Percentiles rank a stretch among this genome's conserved stretches.
Conservation (phyloP, 1,140 invertebrate genomes). For the Sipha flava region DNA sequence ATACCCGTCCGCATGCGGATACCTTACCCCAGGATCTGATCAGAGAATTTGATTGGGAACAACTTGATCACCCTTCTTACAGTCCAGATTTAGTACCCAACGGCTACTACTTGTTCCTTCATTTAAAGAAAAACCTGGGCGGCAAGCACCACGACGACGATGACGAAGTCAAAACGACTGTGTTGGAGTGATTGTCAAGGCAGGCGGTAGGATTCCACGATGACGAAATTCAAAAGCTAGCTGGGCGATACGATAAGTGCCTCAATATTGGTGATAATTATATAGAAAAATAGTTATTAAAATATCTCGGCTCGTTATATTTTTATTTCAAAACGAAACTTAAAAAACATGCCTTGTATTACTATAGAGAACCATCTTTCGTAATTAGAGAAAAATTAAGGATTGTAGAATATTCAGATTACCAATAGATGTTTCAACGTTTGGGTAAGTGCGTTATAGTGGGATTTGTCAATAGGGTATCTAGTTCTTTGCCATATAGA, state of each 20-base stretch:
- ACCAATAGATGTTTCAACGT: too few species aligned
- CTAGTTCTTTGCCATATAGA: too few species aligned
- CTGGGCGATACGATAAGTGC: conserved; percentile 28
- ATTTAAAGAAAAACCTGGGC: conserved; percentile 11
- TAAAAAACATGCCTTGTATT: too few species aligned
- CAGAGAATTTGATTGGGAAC: conserved; percentile 39
- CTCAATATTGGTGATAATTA: conserved; percentile 32
- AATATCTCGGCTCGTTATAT: too few species aligned
- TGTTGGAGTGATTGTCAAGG: neutral
- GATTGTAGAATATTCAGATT: too few species aligned
- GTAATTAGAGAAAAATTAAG: too few species aligned
- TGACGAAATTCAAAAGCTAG: conserved; percentile 15
- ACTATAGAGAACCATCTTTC: too few species aligned
- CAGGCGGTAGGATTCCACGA: conserved; percentile 3
- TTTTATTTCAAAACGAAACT: too few species aligned
- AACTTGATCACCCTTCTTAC: conserved; percentile 40
- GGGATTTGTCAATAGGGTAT: too few species aligned
- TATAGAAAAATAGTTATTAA: conserved; percentile 34
- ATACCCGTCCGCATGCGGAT: conserved; percentile 41
- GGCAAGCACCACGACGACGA: neutral
- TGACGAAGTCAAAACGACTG: neutral
- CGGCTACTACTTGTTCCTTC: conserved; percentile 41
- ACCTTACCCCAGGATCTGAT: conserved; percentile 33
- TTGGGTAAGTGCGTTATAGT: too few species aligned
- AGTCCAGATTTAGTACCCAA: conserved; percentile 40